Percentiles rank a stretch among this genome's conserved stretches.
Evolutionary conservation across 2,797 vertebrate species (phyloP).

Genomic region (Leptoclinus maculatus): DNA sequence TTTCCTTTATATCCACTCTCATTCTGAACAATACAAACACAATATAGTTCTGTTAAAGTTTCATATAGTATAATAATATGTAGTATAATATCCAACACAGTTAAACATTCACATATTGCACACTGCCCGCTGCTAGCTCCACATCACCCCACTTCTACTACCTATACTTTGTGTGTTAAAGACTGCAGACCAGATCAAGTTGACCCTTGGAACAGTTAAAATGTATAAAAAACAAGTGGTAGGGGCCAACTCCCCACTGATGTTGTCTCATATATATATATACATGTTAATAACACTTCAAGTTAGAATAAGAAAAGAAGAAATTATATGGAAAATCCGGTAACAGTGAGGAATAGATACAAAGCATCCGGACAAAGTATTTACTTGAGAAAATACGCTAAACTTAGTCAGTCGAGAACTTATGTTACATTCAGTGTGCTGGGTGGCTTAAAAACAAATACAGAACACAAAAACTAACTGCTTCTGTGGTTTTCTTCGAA

Average conservation of each 20-base stretch:
- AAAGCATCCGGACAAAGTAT: conserved; percentile 19
- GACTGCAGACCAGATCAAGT: conserved; percentile 20
- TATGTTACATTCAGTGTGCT: conserved; percentile 75
- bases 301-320: conserved; percentile 20
- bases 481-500: conserved; percentile 32
- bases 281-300: conserved; percentile 23
- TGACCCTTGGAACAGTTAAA: conserved; percentile 2
- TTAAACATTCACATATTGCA: conserved; percentile 64
- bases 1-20: conserved; percentile 25
- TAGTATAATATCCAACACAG: conserved; percentile 27
- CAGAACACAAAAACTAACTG: conserved; percentile 37
- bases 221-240: conserved; percentile 34
- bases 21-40: conserved; percentile 42
- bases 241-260: not conserved
- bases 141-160: conserved; percentile 11
- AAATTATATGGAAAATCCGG: conserved; percentile 7
- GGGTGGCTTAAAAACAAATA: conserved; percentile 62
- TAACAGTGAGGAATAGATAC: conserved; percentile 31
- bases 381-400: conserved; percentile 35
- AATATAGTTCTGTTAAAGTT: conserved; percentile 34
- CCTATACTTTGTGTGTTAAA: not conserved
- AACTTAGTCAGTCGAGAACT: conserved; percentile 35
- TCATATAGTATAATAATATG: conserved; percentile 1
- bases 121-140: conserved; percentile 42
- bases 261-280: conserved; percentile 31